phyloP scores from a whole-genome alignment of 2,797 vertebrate genomes.

The Cynodonichthys magdalenae region DNA sequence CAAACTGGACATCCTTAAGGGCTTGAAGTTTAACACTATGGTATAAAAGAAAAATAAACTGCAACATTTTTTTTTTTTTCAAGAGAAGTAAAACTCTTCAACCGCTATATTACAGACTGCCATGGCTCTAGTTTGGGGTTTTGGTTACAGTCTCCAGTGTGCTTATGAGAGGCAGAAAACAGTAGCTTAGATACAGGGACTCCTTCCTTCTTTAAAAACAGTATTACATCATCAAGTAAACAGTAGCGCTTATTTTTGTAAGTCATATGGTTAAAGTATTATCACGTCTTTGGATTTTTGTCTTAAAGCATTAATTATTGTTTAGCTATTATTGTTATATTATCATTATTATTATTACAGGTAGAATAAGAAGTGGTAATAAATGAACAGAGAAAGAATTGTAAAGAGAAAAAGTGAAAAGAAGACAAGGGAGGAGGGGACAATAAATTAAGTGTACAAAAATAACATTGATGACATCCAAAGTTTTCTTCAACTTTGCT shows the following conservation, averaged over 20 bases:
- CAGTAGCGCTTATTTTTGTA: constrained; percentile 96
- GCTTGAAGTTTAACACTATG: constrained; percentile 82
- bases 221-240: constrained; percentile 99
- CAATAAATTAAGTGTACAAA: constrained; percentile 89
- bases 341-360: constrained; percentile 89
- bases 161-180: constrained; percentile 92
- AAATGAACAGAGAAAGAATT: constrained; percentile 74
- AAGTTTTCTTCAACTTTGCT: constrained; percentile 77
- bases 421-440: constrained; percentile 65
- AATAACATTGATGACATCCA: constrained; percentile 86
- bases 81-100: constrained; percentile 84
- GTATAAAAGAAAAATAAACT: constrained; percentile 75
- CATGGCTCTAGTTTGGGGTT: constrained; percentile 89
- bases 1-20: constrained; percentile 92
- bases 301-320: constrained; percentile 99
- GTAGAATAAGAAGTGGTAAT: constrained; percentile 79
- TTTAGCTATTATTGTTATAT: constrained; percentile 85
- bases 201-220: constrained; percentile 93
- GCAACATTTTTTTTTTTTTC: constrained; percentile 75
- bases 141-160: constrained; percentile 92
- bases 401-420: constrained; percentile 59
- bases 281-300: constrained; percentile 99
- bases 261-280: constrained; percentile 94
- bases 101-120: constrained; percentile 87
- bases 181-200: constrained; percentile 91